A percentile compares a stretch with the other conserved stretches of the same genome.
Conservation (phyloP, 2,797 vertebrate genomes). For the Leontopithecus rosalia region DNA sequence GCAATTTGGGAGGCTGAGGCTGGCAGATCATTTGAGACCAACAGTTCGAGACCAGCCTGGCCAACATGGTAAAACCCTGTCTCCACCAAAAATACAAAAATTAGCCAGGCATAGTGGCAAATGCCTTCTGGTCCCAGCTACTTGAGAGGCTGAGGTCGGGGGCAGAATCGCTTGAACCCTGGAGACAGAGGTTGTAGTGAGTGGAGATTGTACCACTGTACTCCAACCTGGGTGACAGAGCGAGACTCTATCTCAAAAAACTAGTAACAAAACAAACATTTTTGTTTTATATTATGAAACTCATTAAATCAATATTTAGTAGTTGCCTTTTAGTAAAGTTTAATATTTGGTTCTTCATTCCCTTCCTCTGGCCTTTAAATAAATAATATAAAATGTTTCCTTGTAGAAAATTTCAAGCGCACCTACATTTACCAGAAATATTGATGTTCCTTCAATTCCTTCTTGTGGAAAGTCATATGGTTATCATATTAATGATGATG, state of each 20-base stretch:
- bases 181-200: not conserved
- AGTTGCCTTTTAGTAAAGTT: slow-evolving; percentile 25
- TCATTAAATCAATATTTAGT: slow-evolving; percentile 29
- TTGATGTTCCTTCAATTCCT: slow-evolving; percentile 87
- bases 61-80: not conserved
- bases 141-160: not conserved
- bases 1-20: not conserved
- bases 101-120: not conserved
- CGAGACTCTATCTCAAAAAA: not conserved
- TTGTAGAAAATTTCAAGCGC: slow-evolving; percentile 74
- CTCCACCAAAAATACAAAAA: not conserved
- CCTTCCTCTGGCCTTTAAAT: slow-evolving; percentile 30
- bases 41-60: not conserved
- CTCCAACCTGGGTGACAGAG: not conserved
- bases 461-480: slow-evolving; percentile 86
- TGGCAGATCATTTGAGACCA: not conserved
- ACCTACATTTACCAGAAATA: slow-evolving; percentile 73
- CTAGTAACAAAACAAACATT: not conserved
- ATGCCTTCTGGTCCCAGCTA: not conserved
- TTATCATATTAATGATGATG: slow-evolving; percentile 86
- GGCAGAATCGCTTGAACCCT: not conserved
- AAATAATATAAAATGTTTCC: slow-evolving; percentile 45
- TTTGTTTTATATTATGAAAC: slow-evolving; percentile 46
- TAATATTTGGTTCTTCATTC: slow-evolving; percentile 46
- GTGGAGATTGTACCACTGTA: not conserved